Evolutionary conservation across 2,113 vertebrate species (phyloP).

Genomic region (Canis aureus): DNA sequence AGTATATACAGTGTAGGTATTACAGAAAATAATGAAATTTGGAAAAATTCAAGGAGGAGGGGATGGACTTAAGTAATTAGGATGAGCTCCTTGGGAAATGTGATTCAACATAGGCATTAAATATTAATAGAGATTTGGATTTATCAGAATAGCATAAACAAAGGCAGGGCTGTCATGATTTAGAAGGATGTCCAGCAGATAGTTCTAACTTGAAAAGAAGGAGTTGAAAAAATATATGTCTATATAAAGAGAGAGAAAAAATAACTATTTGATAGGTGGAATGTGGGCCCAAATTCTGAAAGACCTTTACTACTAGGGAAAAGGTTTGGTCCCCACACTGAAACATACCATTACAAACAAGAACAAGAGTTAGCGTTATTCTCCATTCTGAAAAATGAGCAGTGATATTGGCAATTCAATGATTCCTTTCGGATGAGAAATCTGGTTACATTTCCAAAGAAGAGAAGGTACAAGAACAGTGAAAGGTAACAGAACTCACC

Average conservation of each 20-base stretch:
- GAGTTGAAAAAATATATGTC: background rate
- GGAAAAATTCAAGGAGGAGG: background rate
- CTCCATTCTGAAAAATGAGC: background rate
- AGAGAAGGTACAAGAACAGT: background rate
- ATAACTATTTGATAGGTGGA: background rate
- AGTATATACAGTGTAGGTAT: background rate
- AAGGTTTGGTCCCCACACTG: background rate
- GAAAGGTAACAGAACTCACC: background rate
- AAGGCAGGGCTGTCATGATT: background rate
- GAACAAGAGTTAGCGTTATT: background rate
- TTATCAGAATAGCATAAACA: background rate
- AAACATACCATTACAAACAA: background rate
- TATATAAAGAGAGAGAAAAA: background rate
- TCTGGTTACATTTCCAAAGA: background rate
- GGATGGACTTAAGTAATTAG: background rate
- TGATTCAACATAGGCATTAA: background rate
- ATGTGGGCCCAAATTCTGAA: background rate
- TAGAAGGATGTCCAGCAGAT: background rate
- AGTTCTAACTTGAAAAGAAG: too few species aligned
- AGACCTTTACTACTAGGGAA: background rate
- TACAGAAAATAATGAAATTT: background rate
- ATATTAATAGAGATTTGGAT: background rate
- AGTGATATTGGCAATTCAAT: rapidly evolving
- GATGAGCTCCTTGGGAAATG: background rate
- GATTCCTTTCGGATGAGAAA: background rate